These are phyloP conservation scores for Drosophila leontia DNA, from an alignment of 1,140 invertebrate genomes.

Conservation along the genomic window DNA sequence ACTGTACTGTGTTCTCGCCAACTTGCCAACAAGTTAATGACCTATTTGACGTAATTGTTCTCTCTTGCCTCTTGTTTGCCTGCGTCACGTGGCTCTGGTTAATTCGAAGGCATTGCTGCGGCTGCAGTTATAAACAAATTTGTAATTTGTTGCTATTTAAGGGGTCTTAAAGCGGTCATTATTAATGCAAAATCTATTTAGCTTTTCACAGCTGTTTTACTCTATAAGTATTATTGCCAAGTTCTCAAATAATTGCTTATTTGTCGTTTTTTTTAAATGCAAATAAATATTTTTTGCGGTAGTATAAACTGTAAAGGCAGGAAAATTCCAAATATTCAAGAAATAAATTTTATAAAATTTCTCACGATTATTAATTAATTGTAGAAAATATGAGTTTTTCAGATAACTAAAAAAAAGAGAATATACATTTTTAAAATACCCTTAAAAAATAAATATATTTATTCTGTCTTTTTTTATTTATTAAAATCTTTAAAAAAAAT, in stretches of 20 bases:
- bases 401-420: too few relatives aligned
- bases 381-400: too few relatives aligned
- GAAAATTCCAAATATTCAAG: too few relatives aligned
- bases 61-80: constrained; percentile 42
- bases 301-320: neutral
- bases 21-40: constrained; percentile 58
- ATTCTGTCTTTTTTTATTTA: too few relatives aligned
- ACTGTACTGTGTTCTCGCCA: constrained; percentile 21
- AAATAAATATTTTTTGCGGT: neutral
- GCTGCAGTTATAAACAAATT: constrained; percentile 15
- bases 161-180: neutral
- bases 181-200: neutral
- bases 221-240: neutral
- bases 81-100: constrained; percentile 28
- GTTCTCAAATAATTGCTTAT: neutral
- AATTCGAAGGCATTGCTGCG: constrained; percentile 22
- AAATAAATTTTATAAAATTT: too few relatives aligned
- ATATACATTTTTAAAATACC: too few relatives aligned
- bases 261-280: neutral
- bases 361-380: too few relatives aligned
- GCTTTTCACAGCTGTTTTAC: constrained; percentile 27
- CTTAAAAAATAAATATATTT: too few relatives aligned
- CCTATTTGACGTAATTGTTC: constrained; percentile 43
- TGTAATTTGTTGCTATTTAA: constrained; percentile 20
- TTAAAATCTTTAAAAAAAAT: too few relatives aligned